Base-by-base conservation (phyloP, 2,797 vertebrate genomes). In the Chaenodraco wilsoni region DNA sequence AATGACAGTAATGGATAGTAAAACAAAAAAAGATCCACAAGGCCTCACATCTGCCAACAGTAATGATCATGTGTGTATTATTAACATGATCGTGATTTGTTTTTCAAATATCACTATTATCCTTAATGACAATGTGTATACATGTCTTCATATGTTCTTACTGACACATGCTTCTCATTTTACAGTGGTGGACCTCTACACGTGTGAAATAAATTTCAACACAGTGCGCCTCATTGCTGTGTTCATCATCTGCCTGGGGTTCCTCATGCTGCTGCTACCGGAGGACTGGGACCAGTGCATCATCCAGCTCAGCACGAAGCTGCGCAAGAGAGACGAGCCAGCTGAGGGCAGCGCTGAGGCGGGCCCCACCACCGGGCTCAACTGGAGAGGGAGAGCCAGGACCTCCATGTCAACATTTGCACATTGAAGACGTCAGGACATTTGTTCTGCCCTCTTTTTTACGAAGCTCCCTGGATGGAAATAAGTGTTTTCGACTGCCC, bases 211-310 rank as follows among this genome's bases (percentile, higher is more conserved):
- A 52, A 84, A 95, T 89, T 98, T 99, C 95, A 98, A 98, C 82
- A 96, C 95, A 0, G 97, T 99, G 81, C 96, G 98, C 43, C 95
- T 98, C 84, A 97, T 98, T 0, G 97, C 98, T 49, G 95, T 99
- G 74, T 88, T 96, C 92, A 98, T 98, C 90, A 99, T 99, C 52
- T 97, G 97, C 91, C 92, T 99, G 94, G 98, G 97, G 68, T 99
- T 99, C 89, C 96, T 99, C 78, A 96, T 99, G 88, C 89, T 99
- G 89, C 95, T 98, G 70, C 88, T 99, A 82, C 98, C 98, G 0
- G 97, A 99, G 87, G 97, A 99, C 88, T 99, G 98, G 98, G 98
- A 99, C 43, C 95, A 96, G 89, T 97, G 96, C 90, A 89, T 98
- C 85, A 95, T 98, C 90, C 95, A 95, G 90, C 94, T 98, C 71